Percentiles rank a stretch among this genome's conserved stretches.
Evolutionary conservation across 2,888 invertebrate species (phyloP).

Genomic region (Cantharis rufa): DNA sequence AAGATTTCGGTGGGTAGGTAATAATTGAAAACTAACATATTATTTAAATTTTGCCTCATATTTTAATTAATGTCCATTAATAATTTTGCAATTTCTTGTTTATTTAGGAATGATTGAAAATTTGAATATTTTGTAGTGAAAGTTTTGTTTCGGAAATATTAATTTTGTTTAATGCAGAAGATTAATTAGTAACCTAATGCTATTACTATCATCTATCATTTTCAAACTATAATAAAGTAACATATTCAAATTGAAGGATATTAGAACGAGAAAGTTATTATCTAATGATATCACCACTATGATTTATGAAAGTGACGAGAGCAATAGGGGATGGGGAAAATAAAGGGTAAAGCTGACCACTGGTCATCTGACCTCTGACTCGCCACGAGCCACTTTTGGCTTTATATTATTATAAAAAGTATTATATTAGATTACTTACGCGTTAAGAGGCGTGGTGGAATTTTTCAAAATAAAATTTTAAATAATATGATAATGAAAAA

Average conservation of each 20-base stretch:
- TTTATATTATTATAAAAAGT: slow-evolving; percentile 47
- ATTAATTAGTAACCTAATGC: slow-evolving; percentile 6
- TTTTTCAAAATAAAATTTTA: not conserved
- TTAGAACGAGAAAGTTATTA: slow-evolving; percentile 21
- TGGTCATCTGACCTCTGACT: slow-evolving; percentile 50
- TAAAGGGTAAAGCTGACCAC: slow-evolving; percentile 40
- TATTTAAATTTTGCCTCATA: not conserved
- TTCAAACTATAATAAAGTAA: slow-evolving; percentile 28
- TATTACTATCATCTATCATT: slow-evolving; percentile 23
- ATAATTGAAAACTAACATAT: not conserved
- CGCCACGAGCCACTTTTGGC: slow-evolving; percentile 46
- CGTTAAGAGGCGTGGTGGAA: not conserved
- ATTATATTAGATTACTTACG: slow-evolving; percentile 39
- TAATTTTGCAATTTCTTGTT: not conserved
- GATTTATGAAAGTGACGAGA: slow-evolving; percentile 40
- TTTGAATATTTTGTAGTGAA: not conserved
- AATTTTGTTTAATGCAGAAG: slow-evolving; percentile 4
- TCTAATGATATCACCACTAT: slow-evolving; percentile 29
- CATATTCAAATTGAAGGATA: slow-evolving; percentile 21
- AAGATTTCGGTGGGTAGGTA: too few species aligned
- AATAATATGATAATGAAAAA: not conserved
- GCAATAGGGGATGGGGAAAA: slow-evolving; percentile 31
- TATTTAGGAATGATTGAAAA: not conserved
- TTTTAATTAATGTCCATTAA: not conserved
- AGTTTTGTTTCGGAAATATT: not conserved